These are phyloP conservation scores for Folsomia manolachei DNA, from an alignment of 2,888 invertebrate genomes.

Conservation along the genomic window DNA sequence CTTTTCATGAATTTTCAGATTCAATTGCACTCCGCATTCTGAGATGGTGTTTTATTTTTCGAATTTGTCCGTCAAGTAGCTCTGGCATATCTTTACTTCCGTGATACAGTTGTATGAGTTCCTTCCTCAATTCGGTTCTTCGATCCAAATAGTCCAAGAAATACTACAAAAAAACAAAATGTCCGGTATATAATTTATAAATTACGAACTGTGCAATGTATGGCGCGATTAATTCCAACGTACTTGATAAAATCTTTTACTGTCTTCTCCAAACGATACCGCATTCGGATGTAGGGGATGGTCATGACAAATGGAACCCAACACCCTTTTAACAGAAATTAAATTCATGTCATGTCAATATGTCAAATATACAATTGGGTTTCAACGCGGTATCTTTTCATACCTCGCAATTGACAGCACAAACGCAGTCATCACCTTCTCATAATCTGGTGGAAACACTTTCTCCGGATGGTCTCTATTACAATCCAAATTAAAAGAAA, in stretches of 20 bases:
- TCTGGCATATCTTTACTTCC: constrained; percentile 48
- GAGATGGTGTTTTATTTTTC: constrained; percentile 39
- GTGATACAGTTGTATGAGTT: constrained; percentile 46
- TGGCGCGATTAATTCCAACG: not conserved
- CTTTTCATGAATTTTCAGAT: not conserved
- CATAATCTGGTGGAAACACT: constrained; percentile 42
- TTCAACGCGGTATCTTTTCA: too few species aligned
- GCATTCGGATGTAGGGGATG: constrained; percentile 49
- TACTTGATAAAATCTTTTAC: constrained; percentile 46
- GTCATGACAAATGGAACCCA: constrained; percentile 47
- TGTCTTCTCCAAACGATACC: constrained; percentile 43
- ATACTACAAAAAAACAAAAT: constrained; percentile 31
- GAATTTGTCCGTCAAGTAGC: constrained; percentile 44
- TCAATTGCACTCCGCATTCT: constrained; percentile 14
- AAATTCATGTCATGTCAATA: too few species aligned
- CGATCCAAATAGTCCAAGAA: constrained; percentile 47
- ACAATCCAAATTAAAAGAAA: constrained; percentile 14
- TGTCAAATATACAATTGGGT: too few species aligned
- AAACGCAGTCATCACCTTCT: constrained; percentile 44
- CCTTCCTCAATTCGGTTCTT: constrained; percentile 37
- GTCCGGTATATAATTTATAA: not conserved
- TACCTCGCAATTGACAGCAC: constrained; percentile 45
- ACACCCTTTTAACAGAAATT: too few species aligned
- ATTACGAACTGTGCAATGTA: not conserved
- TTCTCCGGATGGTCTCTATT: constrained; percentile 43